Evolutionary conservation across 1,140 invertebrate genomes (phyloP), one percentile per base, ranked within the genome.

Genomic region (Aphelinus certus): DNA sequence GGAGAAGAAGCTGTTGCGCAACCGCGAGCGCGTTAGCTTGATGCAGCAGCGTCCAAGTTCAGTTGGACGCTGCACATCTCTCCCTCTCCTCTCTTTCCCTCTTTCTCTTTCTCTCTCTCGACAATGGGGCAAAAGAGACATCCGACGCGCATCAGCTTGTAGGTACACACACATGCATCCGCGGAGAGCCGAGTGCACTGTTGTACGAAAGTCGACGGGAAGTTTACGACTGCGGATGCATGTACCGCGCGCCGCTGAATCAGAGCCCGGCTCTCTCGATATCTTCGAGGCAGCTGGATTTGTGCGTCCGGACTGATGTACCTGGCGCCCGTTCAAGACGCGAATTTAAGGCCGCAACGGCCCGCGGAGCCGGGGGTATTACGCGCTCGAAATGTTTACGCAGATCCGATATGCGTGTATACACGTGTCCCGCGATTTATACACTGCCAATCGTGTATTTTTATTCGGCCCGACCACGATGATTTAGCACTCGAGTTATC

Each of bases 251-350:
- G 7, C 42, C 42, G 43, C 6, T 64, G 70, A 71, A 71, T 71
- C 62, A 55, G 7, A 63, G 58, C 7, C 61, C 43, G 46, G 70
- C 70, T 71, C 57, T 71, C 55, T 43, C 46, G 58, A 46, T 63
- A 26, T 4, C 61, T 63, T 61, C 6, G 42, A 7, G 3, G 48
- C 48, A 61, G 61, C 62, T 70, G 47, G 42, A 60, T 60, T 60
- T 60, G 42, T 2, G 69, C 2, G 9, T 69, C 49, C 3, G 56
- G 43, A 7, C 26, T 26, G 26, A 26, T 26, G 26, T 26, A 60
- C 6, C 47, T 62, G 69, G 58, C 69, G 43, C 7, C 0, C 46
- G 47, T 49, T 71, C 70, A 71, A 71, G 64, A 71, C 26, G 45
- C 9, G 3, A 51, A 55, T 43, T 61, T 26, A 49, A 43, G 6